A percentile compares a stretch with the other conserved stretches of the same genome.
phyloP scores from a whole-genome alignment of 2,888 invertebrate genomes.

The Synergus japonicus region DNA sequence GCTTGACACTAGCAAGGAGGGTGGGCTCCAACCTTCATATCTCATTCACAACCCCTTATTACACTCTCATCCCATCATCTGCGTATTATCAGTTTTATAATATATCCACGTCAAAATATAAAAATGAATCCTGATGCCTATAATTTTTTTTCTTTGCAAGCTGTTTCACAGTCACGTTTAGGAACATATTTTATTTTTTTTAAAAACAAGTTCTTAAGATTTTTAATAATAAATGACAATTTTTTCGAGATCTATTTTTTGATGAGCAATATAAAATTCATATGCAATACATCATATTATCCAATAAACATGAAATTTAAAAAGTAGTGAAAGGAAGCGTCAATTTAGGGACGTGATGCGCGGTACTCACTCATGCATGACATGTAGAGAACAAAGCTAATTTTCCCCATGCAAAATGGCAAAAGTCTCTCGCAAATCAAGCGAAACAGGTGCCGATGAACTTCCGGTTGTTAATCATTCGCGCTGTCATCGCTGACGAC shows the following conservation, averaged over 20 bases:
- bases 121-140: conserved; percentile 1
- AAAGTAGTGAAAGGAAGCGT: background rate
- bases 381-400: conserved; percentile 6
- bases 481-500: conserved; percentile 3
- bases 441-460: conserved; percentile 36
- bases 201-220: no score
- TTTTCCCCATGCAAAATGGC: conserved; percentile 22
- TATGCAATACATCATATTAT: no score
- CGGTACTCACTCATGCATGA: background rate
- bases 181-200: no score
- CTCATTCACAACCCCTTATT: conserved; percentile 34
- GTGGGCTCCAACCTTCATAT: conserved; percentile 44
- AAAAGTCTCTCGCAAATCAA: conserved; percentile 38
- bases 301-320: background rate
- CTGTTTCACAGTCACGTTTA: no score
- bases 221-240: no score
- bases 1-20: conserved; percentile 56
- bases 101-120: conserved; percentile 34
- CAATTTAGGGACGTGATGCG: background rate
- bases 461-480: conserved; percentile 29
- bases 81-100: conserved; percentile 19
- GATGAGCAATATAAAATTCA: no score
- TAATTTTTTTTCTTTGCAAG: background rate
- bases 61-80: conserved; percentile 15
- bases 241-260: no score